Conservation (phyloP, 2,888 invertebrate species). For the Drosophila greeni region DNA sequence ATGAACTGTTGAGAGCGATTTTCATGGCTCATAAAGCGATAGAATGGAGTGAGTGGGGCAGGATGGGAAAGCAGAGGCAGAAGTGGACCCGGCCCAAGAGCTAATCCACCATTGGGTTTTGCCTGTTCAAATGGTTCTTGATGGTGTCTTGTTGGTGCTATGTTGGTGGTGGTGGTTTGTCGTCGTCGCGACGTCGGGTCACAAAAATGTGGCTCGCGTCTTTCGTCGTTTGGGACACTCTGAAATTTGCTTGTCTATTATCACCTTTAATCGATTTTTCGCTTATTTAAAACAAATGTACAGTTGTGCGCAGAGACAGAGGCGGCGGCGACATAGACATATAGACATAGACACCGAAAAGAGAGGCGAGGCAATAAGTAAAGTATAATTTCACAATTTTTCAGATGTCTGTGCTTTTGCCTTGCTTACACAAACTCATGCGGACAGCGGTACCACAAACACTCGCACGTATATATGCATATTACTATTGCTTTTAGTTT, state of each 20-base stretch:
- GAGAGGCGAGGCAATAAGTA: constrained; percentile 43
- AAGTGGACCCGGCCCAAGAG: constrained; percentile 19
- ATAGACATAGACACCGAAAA: constrained; percentile 20
- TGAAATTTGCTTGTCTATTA: constrained; percentile 75
- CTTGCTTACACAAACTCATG: constrained; percentile 35
- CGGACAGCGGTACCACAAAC: constrained; percentile 16
- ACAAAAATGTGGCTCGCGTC: constrained; percentile 39
- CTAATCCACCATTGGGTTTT: constrained; percentile 30
- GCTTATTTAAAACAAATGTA: constrained; percentile 75
- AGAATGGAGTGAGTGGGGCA: too few species aligned
- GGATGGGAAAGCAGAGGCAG: constrained; percentile 27
- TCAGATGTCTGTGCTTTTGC: constrained; percentile 50
- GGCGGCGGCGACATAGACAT: constrained; percentile 24
- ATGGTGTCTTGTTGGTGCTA: constrained; percentile 16
- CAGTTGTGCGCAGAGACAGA: constrained; percentile 61
- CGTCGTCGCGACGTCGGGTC: constrained; percentile 31
- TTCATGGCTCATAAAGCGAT: constrained; percentile 53
- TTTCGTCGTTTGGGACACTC: constrained; percentile 59
- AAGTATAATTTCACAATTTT: constrained; percentile 68
- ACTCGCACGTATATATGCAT: constrained; percentile 37
- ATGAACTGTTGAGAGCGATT: constrained; percentile 20
- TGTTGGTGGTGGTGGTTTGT: constrained; percentile 19
- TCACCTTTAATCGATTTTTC: constrained; percentile 76
- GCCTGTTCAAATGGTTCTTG: constrained; percentile 6
- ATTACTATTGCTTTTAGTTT: constrained; percentile 70